phyloP scores from a whole-genome alignment of 1,140 invertebrate species.

The Tetramorium simillimum region DNA sequence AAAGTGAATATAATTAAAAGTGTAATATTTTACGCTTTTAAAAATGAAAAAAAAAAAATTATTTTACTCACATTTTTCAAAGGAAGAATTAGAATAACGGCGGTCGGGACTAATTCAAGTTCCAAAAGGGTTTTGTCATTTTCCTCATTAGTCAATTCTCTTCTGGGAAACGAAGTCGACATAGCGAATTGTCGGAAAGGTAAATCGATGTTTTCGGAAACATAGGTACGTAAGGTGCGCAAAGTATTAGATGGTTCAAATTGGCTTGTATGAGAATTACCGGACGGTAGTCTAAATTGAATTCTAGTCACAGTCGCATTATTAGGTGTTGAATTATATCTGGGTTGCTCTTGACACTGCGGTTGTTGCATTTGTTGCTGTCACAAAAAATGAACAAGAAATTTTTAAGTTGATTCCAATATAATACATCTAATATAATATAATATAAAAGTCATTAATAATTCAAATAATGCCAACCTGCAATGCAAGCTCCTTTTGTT shows the following conservation, averaged over 20 bases:
- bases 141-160: constrained; percentile 89
- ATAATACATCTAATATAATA: not conserved
- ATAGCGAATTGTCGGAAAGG: constrained; percentile 88
- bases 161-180: constrained; percentile 92
- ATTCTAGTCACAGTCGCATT: constrained; percentile 87
- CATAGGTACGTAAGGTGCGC: constrained; percentile 86
- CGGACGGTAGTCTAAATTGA: constrained; percentile 94
- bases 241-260: constrained; percentile 88
- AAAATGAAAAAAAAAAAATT: not conserved
- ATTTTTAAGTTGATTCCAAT: constrained; percentile 18
- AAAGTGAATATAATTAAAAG: not conserved
- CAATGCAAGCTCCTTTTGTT: constrained; percentile 78
- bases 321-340: constrained; percentile 68
- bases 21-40: not conserved
- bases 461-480: constrained; percentile 69
- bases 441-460: not conserved
- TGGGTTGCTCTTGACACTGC: constrained; percentile 58
- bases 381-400: constrained; percentile 36
- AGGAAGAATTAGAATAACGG: constrained; percentile 92
- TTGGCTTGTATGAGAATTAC: constrained; percentile 88
- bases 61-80: constrained; percentile 82
- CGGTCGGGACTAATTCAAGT: constrained; percentile 91
- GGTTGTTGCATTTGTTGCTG: constrained; percentile 68
- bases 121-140: constrained; percentile 88
- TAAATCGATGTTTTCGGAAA: constrained; percentile 86